These are phyloP conservation scores for Arctopsyche grandis DNA, from an alignment of 1,140 invertebrate species.

Conservation along the genomic window DNA sequence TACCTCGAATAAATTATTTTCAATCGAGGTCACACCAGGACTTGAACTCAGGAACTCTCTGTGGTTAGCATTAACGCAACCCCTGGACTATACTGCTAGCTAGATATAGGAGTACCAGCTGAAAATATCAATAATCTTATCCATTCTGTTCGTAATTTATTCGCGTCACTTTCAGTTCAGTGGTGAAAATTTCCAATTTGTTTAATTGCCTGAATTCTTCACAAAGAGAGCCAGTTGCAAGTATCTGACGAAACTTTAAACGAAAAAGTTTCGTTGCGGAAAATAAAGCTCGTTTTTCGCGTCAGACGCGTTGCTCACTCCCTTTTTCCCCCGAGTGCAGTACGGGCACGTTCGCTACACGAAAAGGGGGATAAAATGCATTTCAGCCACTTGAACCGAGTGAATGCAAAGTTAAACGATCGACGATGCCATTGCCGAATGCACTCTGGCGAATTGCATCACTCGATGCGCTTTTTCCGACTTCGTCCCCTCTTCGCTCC, in stretches of 20 bases:
- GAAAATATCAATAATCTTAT: too few relatives aligned
- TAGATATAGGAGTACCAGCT: too few relatives aligned
- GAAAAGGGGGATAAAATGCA: not conserved
- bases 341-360: not conserved
- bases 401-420: constrained; percentile 14
- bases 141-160: too few relatives aligned
- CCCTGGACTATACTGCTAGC: too few relatives aligned
- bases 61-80: too few relatives aligned
- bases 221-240: not conserved
- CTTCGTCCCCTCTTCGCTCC: not conserved
- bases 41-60: too few relatives aligned
- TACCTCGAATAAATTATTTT: too few relatives aligned
- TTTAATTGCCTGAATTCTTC: constrained; percentile 14
- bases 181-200: too few relatives aligned
- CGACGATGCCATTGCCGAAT: not conserved
- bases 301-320: not conserved
- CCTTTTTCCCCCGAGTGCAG: constrained; percentile 13
- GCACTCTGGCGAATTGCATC: constrained; percentile 8
- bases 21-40: too few relatives aligned
- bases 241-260: not conserved
- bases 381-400: not conserved
- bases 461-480: not conserved
- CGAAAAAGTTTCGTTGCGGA: constrained; percentile 16
- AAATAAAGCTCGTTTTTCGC: not conserved
- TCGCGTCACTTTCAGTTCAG: too few relatives aligned